These are phyloP conservation scores for Siniperca knerii DNA, from an alignment of 2,113 vertebrate species.

Conservation along the genomic window DNA sequence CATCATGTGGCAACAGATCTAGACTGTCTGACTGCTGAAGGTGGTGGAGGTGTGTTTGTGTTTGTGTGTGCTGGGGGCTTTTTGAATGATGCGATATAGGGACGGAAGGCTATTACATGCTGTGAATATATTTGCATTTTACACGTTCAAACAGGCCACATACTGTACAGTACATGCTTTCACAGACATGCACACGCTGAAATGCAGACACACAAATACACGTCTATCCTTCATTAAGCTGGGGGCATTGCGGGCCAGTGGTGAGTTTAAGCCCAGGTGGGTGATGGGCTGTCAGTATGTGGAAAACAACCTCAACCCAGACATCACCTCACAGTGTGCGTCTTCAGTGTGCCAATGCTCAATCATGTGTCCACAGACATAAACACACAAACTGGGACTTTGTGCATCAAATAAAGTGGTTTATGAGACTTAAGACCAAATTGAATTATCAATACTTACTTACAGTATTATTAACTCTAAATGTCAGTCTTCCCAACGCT, in stretches of 20 bases:
- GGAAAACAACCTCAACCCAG: slow-evolving; percentile 18
- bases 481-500: slow-evolving; percentile 5
- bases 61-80: neutral
- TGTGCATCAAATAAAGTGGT: slow-evolving; percentile 3
- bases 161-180: slow-evolving; percentile 12
- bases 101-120: slow-evolving; percentile 44
- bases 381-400: neutral
- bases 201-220: slow-evolving; percentile 12
- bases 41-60: neutral
- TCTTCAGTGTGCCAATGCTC: slow-evolving; percentile 8
- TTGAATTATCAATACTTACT: slow-evolving; percentile 28
- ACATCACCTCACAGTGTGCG: slow-evolving; percentile 31
- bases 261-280: slow-evolving; percentile 29
- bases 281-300: slow-evolving; percentile 13
- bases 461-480: slow-evolving; percentile 5
- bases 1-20: slow-evolving; percentile 15
- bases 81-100: slow-evolving; percentile 27
- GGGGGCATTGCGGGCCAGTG: neutral
- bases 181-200: slow-evolving; percentile 22
- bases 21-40: slow-evolving; percentile 15
- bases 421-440: slow-evolving; percentile 6
- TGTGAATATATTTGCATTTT: slow-evolving; percentile 64
- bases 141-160: slow-evolving; percentile 27
- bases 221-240: slow-evolving; percentile 34
- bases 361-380: slow-evolving; percentile 26